Evolutionary conservation across 2,797 vertebrate genomes (phyloP).

Genomic region (Hypotaenidia philippensis): DNA sequence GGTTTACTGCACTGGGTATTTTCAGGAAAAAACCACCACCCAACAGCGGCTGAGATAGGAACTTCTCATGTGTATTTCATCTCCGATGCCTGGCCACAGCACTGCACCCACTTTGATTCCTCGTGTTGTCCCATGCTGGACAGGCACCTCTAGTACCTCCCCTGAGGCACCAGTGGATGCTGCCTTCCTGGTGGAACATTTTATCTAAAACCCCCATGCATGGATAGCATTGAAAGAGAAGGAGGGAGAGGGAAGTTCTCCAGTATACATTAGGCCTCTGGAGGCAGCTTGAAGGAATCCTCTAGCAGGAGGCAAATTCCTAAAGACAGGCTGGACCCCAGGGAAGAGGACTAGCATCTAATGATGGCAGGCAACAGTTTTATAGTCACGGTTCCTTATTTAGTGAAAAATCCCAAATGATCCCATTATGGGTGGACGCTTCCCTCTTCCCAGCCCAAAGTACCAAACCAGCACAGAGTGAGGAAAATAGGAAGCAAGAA

Average conservation of each 20-base stretch:
- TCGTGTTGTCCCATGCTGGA: not conserved
- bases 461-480: not conserved
- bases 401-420: not conserved
- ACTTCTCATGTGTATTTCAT: not conserved
- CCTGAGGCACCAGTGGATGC: not conserved
- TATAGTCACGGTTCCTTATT: not conserved
- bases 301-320: conserved; percentile 32
- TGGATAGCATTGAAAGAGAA: not conserved
- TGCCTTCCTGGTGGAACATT: not conserved
- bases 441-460: not conserved
- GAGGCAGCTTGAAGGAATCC: conserved; percentile 14
- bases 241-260: not conserved
- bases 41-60: not conserved
- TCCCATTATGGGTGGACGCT: not conserved
- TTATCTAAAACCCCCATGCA: not conserved
- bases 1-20: not conserved
- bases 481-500: not conserved
- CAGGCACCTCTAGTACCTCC: not conserved
- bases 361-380: not conserved
- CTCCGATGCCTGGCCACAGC: not conserved
- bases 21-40: not conserved
- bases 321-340: conserved; percentile 12
- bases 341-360: not conserved
- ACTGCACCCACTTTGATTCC: not conserved
- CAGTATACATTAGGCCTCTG: not conserved